Evolutionary conservation across 2,797 vertebrate genomes (phyloP).

Genomic region (Erpetoichthys calabaricus): DNA sequence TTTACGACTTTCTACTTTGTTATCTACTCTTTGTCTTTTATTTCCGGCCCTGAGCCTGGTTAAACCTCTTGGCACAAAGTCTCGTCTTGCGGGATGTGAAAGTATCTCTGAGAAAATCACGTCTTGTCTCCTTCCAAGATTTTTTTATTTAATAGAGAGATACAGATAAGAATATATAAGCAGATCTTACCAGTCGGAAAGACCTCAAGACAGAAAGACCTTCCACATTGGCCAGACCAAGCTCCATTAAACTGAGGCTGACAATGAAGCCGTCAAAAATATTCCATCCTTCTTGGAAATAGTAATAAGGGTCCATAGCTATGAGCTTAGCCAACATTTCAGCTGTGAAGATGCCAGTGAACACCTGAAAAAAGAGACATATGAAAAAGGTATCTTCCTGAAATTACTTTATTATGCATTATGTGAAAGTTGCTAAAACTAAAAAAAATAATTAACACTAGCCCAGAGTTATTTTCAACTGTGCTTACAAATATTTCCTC

Average conservation of each 20-base stretch:
- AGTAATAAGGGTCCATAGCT: constrained; percentile 98
- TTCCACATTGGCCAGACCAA: constrained; percentile 80
- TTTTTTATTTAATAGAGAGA: too few species aligned
- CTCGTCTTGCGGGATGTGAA: too few species aligned
- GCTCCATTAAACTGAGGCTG: constrained; percentile 90
- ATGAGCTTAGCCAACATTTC: constrained; percentile 96
- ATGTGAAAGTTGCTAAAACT: neutral
- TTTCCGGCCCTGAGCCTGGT: too few species aligned
- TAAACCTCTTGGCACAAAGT: too few species aligned
- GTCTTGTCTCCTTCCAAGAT: too few species aligned
- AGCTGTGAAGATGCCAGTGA: constrained; percentile 95
- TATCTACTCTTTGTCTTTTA: too few species aligned
- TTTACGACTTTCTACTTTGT: too few species aligned
- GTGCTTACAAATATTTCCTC: too few species aligned
- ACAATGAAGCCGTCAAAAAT: constrained; percentile 97
- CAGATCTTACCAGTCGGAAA: constrained; percentile 79
- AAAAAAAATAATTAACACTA: neutral
- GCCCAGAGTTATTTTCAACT: neutral
- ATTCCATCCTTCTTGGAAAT: constrained; percentile 97
- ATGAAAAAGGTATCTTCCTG: neutral
- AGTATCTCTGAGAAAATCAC: too few species aligned
- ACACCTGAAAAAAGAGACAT: constrained; percentile 55
- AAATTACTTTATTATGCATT: neutral
- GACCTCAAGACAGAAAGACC: constrained; percentile 94
- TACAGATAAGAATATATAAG: too few species aligned